Percentiles rank a stretch among this genome's conserved stretches.
These are phyloP conservation scores for Sciurus vulgaris DNA, from an alignment of 2,797 vertebrate genomes.

Conservation along the genomic window DNA sequence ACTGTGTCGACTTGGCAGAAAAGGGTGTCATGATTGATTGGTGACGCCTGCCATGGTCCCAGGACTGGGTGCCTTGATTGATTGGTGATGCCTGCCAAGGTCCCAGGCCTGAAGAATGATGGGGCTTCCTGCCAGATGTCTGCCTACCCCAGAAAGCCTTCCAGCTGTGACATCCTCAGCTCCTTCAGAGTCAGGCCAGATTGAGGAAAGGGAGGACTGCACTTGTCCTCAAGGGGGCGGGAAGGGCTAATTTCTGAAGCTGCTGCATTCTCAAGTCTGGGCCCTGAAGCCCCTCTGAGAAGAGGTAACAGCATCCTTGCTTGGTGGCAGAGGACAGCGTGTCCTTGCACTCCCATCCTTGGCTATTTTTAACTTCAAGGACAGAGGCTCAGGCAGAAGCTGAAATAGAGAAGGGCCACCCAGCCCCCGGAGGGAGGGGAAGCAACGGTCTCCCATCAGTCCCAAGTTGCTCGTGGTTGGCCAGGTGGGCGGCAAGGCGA, in stretches of 20 bases:
- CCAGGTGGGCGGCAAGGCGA: background rate
- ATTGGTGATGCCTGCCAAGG: conserved; percentile 64
- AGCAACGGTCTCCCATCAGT: background rate
- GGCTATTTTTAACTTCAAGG: conserved; percentile 85
- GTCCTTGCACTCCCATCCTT: conserved; percentile 81
- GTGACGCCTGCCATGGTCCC: conserved; percentile 63
- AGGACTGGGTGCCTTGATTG: conserved; percentile 39
- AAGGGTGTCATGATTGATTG: conserved; percentile 74
- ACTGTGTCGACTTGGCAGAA: conserved; percentile 68
- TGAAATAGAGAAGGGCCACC: conserved; percentile 84
- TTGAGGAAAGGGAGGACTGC: background rate
- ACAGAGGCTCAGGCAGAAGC: conserved; percentile 73
- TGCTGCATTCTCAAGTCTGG: background rate
- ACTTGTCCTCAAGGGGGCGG: conserved; percentile 58
- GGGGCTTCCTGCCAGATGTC: conserved; percentile 52
- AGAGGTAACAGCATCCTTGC: conserved; percentile 61
- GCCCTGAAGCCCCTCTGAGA: conserved; percentile 54
- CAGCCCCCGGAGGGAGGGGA: conserved; percentile 56
- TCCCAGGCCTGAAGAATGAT: conserved; percentile 57
- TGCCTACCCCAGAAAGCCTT: conserved; percentile 46
- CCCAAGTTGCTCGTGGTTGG: background rate
- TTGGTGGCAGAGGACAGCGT: conserved; percentile 73
- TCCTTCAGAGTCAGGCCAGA: conserved; percentile 42
- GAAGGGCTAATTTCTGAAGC: conserved; percentile 49
- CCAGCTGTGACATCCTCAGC: conserved; percentile 45